Conservation (phyloP, 1,140 invertebrate genomes). For the Solen grandis region DNA sequence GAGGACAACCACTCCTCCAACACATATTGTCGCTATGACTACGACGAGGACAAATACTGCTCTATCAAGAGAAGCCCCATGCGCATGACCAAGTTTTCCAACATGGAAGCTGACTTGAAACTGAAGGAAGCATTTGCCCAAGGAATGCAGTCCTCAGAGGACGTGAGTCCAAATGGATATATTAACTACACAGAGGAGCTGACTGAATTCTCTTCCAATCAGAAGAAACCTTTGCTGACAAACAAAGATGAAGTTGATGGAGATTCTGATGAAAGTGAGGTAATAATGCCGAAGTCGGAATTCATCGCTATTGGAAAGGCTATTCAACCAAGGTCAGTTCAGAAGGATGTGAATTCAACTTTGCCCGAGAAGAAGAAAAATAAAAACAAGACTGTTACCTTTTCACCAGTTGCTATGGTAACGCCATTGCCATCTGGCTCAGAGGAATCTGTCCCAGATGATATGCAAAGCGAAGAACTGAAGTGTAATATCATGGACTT, state of each 20-base stretch:
- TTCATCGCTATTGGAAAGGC: conserved; percentile 61
- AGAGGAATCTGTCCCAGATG: conserved; percentile 70
- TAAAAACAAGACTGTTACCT: conserved; percentile 73
- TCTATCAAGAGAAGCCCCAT: conserved; percentile 74
- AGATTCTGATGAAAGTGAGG: conserved; percentile 42
- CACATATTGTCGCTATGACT: conserved; percentile 62
- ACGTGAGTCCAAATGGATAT: conserved; percentile 46
- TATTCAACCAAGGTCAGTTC: conserved; percentile 56
- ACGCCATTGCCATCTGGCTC: conserved; percentile 74
- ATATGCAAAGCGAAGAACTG: conserved; percentile 56
- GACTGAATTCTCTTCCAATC: conserved; percentile 15
- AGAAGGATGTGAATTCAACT: conserved; percentile 44
- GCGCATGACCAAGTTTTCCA: conserved; percentile 69
- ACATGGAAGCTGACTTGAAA: conserved; percentile 57
- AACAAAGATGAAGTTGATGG: conserved; percentile 50
- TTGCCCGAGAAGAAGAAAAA: conserved; percentile 60
- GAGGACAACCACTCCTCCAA: conserved; percentile 45
- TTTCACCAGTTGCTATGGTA: conserved; percentile 76
- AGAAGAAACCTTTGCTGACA: conserved; percentile 55
- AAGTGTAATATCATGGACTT: conserved; percentile 60
- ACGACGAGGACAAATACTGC: conserved; percentile 74
- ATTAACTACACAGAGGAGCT: conserved; percentile 35
- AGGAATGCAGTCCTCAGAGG: conserved; percentile 24
- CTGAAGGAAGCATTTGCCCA: conserved; percentile 63
- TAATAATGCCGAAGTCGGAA: conserved; percentile 34